Conservation (phyloP, 2,113 vertebrate species). For the Phoenicopterus ruber region DNA sequence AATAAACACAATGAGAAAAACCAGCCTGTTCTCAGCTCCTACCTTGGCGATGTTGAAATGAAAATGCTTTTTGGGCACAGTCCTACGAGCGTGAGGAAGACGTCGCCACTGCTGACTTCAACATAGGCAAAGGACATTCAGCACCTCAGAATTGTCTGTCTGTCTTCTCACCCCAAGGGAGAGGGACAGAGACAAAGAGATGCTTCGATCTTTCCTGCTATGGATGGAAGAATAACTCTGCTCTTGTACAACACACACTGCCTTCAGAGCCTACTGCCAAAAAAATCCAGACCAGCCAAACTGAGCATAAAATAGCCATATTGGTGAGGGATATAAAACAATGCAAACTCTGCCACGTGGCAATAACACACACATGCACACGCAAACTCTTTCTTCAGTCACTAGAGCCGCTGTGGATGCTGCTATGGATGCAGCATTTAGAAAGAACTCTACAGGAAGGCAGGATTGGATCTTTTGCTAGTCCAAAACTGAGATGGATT, state of each 20-base stretch:
- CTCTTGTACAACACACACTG: background rate
- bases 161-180: background rate
- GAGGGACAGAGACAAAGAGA: background rate
- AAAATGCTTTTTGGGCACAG: background rate
- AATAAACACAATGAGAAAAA: constrained; percentile 30
- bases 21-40: background rate
- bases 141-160: background rate
- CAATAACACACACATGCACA: background rate
- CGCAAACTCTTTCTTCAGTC: background rate
- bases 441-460: background rate
- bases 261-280: background rate
- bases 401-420: background rate
- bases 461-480: background rate
- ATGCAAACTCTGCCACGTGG: background rate
- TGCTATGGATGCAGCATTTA: background rate
- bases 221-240: background rate
- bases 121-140: background rate
- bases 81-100: fast-evolving
- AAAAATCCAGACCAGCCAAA: background rate
- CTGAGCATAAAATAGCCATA: background rate
- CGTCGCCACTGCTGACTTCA: background rate
- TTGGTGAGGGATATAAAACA: background rate
- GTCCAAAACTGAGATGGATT: background rate
- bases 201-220: background rate
- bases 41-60: background rate